Percentiles rank a stretch among this genome's conserved stretches.
phyloP scores from a whole-genome alignment of 2,797 vertebrate species.

The Catostomus latipinnis region DNA sequence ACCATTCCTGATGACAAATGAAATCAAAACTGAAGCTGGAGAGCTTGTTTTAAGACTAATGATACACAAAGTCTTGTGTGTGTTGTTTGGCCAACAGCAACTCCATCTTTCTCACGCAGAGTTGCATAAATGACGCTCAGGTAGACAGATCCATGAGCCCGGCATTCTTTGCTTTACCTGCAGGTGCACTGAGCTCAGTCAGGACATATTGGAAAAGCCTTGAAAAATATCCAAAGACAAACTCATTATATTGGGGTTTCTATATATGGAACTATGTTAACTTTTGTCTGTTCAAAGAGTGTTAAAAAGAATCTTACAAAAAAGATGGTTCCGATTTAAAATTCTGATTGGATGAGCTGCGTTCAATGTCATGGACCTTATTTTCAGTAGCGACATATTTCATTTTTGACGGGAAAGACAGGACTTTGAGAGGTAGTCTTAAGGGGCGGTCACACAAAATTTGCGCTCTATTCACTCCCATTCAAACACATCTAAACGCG shows the following conservation, averaged over 20 bases:
- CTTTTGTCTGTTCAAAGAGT: conserved; percentile 35
- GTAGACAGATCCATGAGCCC: conserved; percentile 58
- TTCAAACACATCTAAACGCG: too few relatives aligned
- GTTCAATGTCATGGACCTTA: too few relatives aligned
- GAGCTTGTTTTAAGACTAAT: conserved; percentile 61
- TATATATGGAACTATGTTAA: conserved; percentile 38
- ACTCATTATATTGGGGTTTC: conserved; percentile 57
- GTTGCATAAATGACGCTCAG: conserved; percentile 56
- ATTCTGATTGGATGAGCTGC: too few relatives aligned
- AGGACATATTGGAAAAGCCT: conserved; percentile 54
- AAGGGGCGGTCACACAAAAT: too few relatives aligned
- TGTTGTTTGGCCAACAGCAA: conserved; percentile 53
- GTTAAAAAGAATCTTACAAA: conserved; percentile 21
- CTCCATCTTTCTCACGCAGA: conserved; percentile 55
- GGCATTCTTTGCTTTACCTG: conserved; percentile 52
- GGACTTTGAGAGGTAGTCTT: too few relatives aligned
- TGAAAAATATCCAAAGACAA: conserved; percentile 48
- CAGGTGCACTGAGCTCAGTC: conserved; percentile 40
- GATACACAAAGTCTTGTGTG: conserved; percentile 58
- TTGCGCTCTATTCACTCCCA: too few relatives aligned
- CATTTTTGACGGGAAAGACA: too few relatives aligned
- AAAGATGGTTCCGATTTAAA: too few relatives aligned
- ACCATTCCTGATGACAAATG: conserved; percentile 45
- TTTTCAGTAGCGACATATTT: too few relatives aligned
- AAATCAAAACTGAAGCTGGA: conserved; percentile 36